These are phyloP conservation scores for Conops quadrifasciatus DNA, from an alignment of 2,888 invertebrate species.

Conservation along the genomic window DNA sequence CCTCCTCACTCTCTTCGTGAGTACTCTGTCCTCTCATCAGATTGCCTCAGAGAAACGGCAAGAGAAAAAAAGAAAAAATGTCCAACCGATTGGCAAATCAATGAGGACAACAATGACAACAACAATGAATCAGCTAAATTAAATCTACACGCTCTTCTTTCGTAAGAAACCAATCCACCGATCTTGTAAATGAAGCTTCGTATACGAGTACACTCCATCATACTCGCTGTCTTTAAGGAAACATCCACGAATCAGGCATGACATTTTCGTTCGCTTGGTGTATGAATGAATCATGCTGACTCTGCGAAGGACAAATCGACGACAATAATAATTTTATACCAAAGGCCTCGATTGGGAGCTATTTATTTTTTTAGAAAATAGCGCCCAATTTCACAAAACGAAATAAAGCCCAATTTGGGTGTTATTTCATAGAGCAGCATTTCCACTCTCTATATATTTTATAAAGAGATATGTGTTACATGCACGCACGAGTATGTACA, in stretches of 20 bases:
- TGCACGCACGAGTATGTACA: too few relatives aligned
- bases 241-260: neutral
- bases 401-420: neutral
- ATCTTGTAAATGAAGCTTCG: neutral
- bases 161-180: neutral
- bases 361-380: too few relatives aligned
- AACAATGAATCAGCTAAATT: constrained; percentile 17
- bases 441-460: too few relatives aligned
- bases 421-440: neutral
- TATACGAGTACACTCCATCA: neutral
- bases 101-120: neutral
- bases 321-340: too few relatives aligned
- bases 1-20: too few relatives aligned
- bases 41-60: too few relatives aligned
- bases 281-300: constrained; percentile 34
- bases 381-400: too few relatives aligned
- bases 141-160: constrained; percentile 21
- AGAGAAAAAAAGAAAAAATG: neutral
- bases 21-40: too few relatives aligned
- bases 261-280: neutral
- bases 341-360: too few relatives aligned
- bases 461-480: too few relatives aligned
- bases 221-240: neutral
- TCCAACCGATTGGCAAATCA: constrained; percentile 1
- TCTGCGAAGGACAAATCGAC: too few relatives aligned